Percentiles rank a stretch among this genome's conserved stretches.
These are phyloP conservation scores for Orbicella faveolata DNA, from an alignment of 64 coral and sea anemone species.

Conservation along the genomic window DNA sequence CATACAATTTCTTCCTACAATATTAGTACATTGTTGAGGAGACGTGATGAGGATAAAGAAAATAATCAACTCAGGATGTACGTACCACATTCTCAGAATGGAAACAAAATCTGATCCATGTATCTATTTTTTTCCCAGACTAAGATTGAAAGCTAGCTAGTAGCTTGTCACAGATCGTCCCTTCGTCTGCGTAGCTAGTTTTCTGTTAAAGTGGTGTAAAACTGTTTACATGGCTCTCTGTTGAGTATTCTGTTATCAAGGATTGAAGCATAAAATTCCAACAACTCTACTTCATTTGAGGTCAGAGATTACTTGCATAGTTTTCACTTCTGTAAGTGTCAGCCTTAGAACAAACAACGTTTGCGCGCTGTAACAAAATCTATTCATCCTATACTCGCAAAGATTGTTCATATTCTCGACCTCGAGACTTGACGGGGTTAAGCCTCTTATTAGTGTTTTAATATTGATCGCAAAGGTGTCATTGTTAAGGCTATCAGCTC, in stretches of 20 bases:
- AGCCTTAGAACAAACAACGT: background rate
- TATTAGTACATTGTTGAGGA: too few relatives aligned
- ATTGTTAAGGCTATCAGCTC: background rate
- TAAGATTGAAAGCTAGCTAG: too few relatives aligned
- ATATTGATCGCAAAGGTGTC: background rate
- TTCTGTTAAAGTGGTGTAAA: background rate
- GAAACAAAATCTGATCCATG: too few relatives aligned
- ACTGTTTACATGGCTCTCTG: too few relatives aligned
- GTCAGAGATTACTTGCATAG: background rate
- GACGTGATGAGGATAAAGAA: too few relatives aligned
- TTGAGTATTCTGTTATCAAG: background rate
- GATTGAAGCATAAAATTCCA: background rate
- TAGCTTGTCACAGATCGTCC: background rate
- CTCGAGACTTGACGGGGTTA: constrained; percentile 4
- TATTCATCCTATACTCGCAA: background rate
- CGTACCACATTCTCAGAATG: too few relatives aligned
- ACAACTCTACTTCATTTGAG: background rate
- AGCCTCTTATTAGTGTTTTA: constrained; percentile 14
- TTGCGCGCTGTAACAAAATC: background rate
- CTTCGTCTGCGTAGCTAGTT: background rate
- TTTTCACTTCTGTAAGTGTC: background rate
- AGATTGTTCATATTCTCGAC: background rate
- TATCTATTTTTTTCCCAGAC: too few relatives aligned
- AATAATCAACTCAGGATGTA: too few relatives aligned
- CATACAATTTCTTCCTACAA: too few relatives aligned